These are phyloP conservation scores for Anabas testudineus DNA, from an alignment of 2,797 vertebrate species.

Conservation along the genomic window DNA sequence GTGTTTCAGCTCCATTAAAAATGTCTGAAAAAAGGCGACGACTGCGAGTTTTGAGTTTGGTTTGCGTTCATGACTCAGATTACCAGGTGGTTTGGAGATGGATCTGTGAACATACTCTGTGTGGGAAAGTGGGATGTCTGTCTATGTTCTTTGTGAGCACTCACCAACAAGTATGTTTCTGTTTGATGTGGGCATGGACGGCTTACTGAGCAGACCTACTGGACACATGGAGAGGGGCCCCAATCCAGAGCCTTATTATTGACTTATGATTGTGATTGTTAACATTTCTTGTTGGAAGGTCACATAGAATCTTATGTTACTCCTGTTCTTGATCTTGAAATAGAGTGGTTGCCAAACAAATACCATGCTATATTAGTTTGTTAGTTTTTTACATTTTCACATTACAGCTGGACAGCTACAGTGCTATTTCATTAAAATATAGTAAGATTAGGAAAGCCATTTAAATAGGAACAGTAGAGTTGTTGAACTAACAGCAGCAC, in stretches of 20 bases:
- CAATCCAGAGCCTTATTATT: not conserved
- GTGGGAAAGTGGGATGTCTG: conserved; percentile 21
- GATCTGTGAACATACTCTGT: conserved; percentile 26
- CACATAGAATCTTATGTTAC: not conserved
- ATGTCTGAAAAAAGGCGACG: conserved; percentile 30
- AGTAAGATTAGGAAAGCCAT: not conserved
- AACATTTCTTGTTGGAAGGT: conserved; percentile 1
- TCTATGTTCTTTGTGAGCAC: conserved; percentile 2
- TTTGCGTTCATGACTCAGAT: conserved; percentile 24
- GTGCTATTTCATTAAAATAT: not conserved
- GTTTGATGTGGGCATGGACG: conserved; percentile 28
- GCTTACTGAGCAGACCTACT: conserved; percentile 1
- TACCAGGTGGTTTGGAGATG: conserved; percentile 52
- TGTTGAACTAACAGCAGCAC: no score
- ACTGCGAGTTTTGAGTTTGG: conserved; percentile 9
- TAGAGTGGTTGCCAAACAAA: not conserved
- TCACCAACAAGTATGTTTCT: conserved; percentile 36
- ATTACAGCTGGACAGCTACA: not conserved
- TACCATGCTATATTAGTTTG: not conserved
- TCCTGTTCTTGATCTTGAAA: not conserved
- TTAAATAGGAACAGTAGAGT: not conserved
- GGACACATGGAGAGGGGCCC: not conserved
- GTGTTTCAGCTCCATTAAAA: conserved; percentile 27
- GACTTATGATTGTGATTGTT: not conserved
- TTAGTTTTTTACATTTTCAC: not conserved